A percentile compares a stretch with the other conserved stretches of the same genome.
Evolutionary conservation across 2,797 vertebrate genomes (phyloP).

Genomic region (Macrochelys suwanniensis): DNA sequence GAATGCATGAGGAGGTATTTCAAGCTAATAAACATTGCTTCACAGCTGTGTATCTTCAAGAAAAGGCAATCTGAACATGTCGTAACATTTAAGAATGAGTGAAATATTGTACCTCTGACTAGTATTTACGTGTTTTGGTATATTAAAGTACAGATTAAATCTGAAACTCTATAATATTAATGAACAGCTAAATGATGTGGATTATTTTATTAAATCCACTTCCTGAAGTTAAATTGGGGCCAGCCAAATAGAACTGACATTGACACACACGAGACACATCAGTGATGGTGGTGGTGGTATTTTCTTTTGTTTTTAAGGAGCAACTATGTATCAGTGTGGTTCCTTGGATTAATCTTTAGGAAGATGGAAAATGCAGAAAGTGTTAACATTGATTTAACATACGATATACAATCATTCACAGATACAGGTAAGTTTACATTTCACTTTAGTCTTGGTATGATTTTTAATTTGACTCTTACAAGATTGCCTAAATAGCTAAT

Average conservation of each 20-base stretch:
- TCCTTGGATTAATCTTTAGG: conserved; percentile 96
- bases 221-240: neutral
- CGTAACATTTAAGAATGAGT: neutral
- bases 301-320: conserved; percentile 81
- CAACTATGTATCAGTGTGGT: conserved; percentile 95
- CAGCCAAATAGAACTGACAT: neutral
- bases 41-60: neutral
- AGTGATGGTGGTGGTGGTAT: neutral
- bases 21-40: neutral
- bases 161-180: neutral
- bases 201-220: neutral
- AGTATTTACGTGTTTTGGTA: no score
- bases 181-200: neutral
- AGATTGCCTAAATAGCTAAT: neutral
- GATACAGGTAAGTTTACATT: conserved; percentile 89
- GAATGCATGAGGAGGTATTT: neutral
- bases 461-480: neutral
- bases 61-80: neutral
- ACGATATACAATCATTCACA: conserved; percentile 97
- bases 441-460: neutral
- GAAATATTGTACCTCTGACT: neutral
- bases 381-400: conserved; percentile 95
- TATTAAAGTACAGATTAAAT: neutral
- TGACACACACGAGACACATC: neutral
- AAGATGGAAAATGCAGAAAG: conserved; percentile 95